Percentiles rank a stretch among this genome's conserved stretches.
These are phyloP conservation scores for Imbricaverruca yamaguchii DNA, from an alignment of 2,888 invertebrate species.

Conservation along the genomic window DNA sequence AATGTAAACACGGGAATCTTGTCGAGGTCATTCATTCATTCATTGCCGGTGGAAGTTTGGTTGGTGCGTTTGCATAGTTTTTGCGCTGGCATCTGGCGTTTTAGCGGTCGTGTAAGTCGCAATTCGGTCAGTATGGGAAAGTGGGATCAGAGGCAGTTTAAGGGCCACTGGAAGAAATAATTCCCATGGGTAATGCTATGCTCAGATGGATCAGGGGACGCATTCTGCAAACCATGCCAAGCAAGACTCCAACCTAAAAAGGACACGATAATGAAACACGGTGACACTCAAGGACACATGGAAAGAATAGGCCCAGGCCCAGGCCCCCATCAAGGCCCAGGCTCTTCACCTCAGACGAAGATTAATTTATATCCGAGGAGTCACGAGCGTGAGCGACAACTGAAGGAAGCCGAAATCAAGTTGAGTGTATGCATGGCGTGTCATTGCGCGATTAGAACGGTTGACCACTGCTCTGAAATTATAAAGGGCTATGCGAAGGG, in stretches of 20 bases:
- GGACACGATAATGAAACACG: neutral
- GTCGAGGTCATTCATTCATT: too few relatives aligned
- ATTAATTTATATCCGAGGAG: neutral
- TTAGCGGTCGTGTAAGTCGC: too few relatives aligned
- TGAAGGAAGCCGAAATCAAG: neutral
- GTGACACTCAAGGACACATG: neutral
- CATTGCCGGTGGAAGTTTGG: too few relatives aligned
- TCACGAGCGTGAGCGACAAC: neutral
- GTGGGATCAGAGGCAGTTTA: too few relatives aligned
- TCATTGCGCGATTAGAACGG: neutral
- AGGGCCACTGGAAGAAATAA: too few relatives aligned
- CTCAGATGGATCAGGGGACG: neutral
- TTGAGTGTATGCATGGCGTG: neutral
- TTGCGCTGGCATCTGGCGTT: too few relatives aligned
- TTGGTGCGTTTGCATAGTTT: too few relatives aligned
- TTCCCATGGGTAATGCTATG: neutral
- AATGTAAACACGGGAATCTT: too few relatives aligned
- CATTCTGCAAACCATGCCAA: neutral
- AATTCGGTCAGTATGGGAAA: too few relatives aligned
- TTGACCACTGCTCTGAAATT: neutral
- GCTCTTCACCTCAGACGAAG: neutral
- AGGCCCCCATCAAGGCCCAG: too few relatives aligned
- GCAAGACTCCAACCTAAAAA: neutral
- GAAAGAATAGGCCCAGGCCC: neutral
- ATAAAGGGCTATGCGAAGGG: neutral